These are phyloP conservation scores for Parasteatoda lunata DNA, from an alignment of 2,888 invertebrate genomes.

Conservation along the genomic window DNA sequence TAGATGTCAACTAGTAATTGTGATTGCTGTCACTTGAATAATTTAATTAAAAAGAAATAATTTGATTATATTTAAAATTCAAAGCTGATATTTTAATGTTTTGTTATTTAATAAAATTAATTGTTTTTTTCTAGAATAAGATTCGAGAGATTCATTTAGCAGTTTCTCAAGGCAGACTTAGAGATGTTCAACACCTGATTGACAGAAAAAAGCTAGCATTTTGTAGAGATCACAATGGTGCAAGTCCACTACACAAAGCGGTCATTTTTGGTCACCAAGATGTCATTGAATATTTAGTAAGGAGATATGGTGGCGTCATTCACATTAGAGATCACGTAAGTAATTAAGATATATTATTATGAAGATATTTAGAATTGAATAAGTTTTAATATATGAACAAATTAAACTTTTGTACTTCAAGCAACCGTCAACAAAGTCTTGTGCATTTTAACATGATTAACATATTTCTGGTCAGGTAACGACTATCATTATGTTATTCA, in stretches of 20 bases:
- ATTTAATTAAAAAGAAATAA: too few species aligned
- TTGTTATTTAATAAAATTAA: neutral
- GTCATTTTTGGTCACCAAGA: slow-evolving; percentile 88
- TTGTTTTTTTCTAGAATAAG: slow-evolving; percentile 77
- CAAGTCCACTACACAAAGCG: slow-evolving; percentile 85
- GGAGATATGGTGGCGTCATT: slow-evolving; percentile 74
- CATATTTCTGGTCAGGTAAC: too few species aligned
- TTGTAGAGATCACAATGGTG: slow-evolving; percentile 71
- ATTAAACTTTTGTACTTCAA: too few species aligned
- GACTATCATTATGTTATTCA: too few species aligned
- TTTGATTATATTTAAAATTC: too few species aligned
- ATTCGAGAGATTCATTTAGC: slow-evolving; percentile 91
- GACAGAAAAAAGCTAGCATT: slow-evolving; percentile 73
- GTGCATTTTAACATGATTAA: too few species aligned
- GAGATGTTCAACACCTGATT: slow-evolving; percentile 75
- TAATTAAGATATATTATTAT: neutral
- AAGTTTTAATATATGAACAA: too few species aligned
- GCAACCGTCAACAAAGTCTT: too few species aligned
- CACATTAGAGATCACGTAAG: slow-evolving; percentile 75
- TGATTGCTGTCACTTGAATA: too few species aligned
- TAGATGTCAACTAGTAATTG: too few species aligned
- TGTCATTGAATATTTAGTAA: slow-evolving; percentile 82
- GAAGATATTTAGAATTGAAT: too few species aligned
- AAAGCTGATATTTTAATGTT: too few species aligned
- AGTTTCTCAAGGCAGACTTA: slow-evolving; percentile 88